Evolutionary conservation across 2,797 vertebrate species (phyloP), one percentile per base, ranked within the genome.

Genomic region (Rallus crepitans): DNA sequence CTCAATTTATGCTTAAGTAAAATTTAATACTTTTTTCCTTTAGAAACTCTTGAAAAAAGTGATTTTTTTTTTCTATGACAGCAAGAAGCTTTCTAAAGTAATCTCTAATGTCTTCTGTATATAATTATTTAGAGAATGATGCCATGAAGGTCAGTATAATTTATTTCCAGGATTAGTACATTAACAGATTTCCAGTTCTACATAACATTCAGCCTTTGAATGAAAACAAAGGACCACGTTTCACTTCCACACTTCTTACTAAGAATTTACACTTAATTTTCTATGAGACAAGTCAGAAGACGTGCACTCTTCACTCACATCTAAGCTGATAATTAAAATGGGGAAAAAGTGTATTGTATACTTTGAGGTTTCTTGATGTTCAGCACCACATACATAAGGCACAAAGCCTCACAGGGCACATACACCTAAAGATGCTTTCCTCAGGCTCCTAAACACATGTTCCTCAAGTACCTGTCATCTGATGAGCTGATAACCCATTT

Each of bases 101-200:
- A 83, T 60, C 40, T 56, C 55, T 47, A 89, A 27, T 39, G 15
- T 45, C 11, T 65, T 81, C 48, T 33, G 20, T 25, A 78, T 80
- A 50, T 15, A 80, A 66, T 80, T 89, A 93, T 90, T 83, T 93
- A 87, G 27, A 83, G 48, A 91, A 83, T 30, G 25, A 82, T 52
- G 31, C 59, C 40, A 59, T 66, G n/a, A 71, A 92, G 77, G 55
- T 86, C 69, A 89, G 57, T 64, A 59, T 50, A 57, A 79, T 59
- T 82, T 86, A 86, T 70, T 83, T 89, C 28, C 71, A 95, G 59
- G 65, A 85, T 76, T 11, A 57, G 60, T 87, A 75, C 42, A 66
- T 56, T 55, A 80, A 53, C 35, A 89, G 56, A 82, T 42, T 77
- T 18, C 53, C 14, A 50, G 12, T 70, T 53, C 21, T 56, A 77